Conservation (phyloP, 2,113 vertebrate species). For the Pseudonaja textilis region DNA sequence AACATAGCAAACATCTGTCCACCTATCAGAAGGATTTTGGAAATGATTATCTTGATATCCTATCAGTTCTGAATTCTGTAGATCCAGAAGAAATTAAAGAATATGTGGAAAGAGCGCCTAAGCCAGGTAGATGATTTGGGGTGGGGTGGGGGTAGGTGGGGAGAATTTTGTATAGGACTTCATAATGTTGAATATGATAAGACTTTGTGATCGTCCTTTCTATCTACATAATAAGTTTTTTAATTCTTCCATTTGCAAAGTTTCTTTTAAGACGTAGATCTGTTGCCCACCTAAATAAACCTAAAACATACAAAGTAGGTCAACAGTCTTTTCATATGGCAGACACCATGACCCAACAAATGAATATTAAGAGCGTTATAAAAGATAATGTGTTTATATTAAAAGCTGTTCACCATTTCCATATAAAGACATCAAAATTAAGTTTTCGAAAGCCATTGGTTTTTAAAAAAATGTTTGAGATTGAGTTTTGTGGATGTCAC, state of each 20-base stretch:
- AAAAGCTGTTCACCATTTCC: background rate
- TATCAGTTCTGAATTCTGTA: constrained; percentile 62
- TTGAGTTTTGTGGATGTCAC: background rate
- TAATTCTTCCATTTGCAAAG: background rate
- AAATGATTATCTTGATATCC: constrained; percentile 56
- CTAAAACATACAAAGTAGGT: background rate
- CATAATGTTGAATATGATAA: background rate
- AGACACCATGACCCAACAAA: background rate
- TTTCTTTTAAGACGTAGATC: background rate
- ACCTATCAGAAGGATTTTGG: constrained; percentile 73
- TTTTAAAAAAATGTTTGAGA: background rate
- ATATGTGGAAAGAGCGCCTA: constrained; percentile 60
- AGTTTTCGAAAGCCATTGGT: background rate
- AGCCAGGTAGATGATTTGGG: constrained; percentile 58
- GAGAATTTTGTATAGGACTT: background rate
- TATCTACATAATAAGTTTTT: background rate
- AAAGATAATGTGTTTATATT: background rate
- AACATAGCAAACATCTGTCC: constrained; percentile 61
- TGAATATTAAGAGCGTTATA: background rate
- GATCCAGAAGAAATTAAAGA: constrained; percentile 61
- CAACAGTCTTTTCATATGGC: background rate
- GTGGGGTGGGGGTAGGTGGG: too few relatives aligned
- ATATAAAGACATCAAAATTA: background rate
- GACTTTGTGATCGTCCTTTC: background rate
- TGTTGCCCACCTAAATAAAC: background rate